Percentiles rank a stretch among this genome's conserved stretches.
Conservation (phyloP, 2,888 invertebrate species). For the Epinotia brunnichana region DNA sequence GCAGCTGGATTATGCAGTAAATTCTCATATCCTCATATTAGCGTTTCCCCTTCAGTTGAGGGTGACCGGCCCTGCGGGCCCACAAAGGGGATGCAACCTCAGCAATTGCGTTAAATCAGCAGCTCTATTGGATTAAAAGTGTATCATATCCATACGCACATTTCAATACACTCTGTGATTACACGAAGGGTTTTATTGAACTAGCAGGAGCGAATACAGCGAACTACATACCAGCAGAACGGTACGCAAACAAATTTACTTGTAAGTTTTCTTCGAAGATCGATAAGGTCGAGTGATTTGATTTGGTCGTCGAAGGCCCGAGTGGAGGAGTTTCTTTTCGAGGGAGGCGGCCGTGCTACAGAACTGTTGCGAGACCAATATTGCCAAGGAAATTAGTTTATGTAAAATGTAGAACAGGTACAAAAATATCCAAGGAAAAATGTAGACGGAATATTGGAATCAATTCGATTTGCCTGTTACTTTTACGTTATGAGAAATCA, state of each 20-base stretch:
- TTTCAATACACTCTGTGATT: conserved; percentile 46
- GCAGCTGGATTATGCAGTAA: conserved; percentile 82
- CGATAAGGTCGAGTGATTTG: conserved; percentile 81
- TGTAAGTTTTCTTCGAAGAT: conserved; percentile 76
- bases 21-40: conserved; percentile 83
- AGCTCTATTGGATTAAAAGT: conserved; percentile 77
- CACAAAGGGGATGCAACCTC: conserved; percentile 77
- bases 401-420: conserved; percentile 82
- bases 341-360: conserved; percentile 75
- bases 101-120: conserved; percentile 81
- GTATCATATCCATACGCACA: conserved; percentile 60
- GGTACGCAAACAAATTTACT: conserved; percentile 72
- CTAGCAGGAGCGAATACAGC: conserved; percentile 26
- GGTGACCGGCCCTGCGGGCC: conserved; percentile 68
- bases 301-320: conserved; percentile 77
- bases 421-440: conserved; percentile 78
- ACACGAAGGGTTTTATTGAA: conserved; percentile 34
- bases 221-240: conserved; percentile 24
- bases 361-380: conserved; percentile 82
- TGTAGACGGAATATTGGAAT: conserved; percentile 69
- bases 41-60: conserved; percentile 77
- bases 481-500: conserved; percentile 49
- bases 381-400: conserved; percentile 84
- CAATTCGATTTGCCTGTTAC: conserved; percentile 51
- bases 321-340: conserved; percentile 76